A percentile compares a stretch with the other conserved stretches of the same genome.
These are phyloP conservation scores for Oscheius sp. DNA, from an alignment of 2,888 invertebrate genomes.

Conservation along the genomic window DNA sequence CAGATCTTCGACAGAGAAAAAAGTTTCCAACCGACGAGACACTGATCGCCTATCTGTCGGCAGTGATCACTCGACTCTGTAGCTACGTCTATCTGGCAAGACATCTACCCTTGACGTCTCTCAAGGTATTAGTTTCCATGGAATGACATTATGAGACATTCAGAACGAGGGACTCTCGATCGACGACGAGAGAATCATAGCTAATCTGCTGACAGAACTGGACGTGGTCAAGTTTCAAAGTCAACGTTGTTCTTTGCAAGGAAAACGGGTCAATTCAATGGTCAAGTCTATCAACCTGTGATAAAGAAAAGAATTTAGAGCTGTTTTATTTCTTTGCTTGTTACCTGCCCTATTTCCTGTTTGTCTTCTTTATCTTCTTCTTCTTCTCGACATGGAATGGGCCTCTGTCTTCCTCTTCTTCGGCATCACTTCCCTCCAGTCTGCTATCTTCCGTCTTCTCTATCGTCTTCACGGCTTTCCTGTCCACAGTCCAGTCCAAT, in stretches of 20 bases:
- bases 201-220: conserved; percentile 46
- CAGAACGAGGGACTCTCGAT: conserved; percentile 33
- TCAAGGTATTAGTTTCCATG: conserved; percentile 4
- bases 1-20: conserved; percentile 25
- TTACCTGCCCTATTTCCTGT: no score
- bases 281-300: conserved; percentile 27
- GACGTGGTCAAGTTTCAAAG: conserved; percentile 44
- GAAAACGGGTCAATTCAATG: conserved; percentile 17
- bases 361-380: no score
- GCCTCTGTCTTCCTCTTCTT: no score
- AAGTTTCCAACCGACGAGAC: conserved; percentile 30
- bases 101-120: conserved; percentile 15
- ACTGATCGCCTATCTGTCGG: conserved; percentile 27
- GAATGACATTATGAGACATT: background rate
- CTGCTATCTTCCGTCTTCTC: no score
- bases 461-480: no score
- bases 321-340: background rate
- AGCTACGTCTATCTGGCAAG: conserved; percentile 29
- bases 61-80: conserved; percentile 22
- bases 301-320: background rate
- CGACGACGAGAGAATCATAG: conserved; percentile 46
- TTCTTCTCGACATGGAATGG: no score
- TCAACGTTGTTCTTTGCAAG: conserved; percentile 6
- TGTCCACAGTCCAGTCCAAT: no score
- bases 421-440: no score